Evolutionary conservation across 2,113 vertebrate genomes (phyloP).

Genomic region (Prinia subflava): DNA sequence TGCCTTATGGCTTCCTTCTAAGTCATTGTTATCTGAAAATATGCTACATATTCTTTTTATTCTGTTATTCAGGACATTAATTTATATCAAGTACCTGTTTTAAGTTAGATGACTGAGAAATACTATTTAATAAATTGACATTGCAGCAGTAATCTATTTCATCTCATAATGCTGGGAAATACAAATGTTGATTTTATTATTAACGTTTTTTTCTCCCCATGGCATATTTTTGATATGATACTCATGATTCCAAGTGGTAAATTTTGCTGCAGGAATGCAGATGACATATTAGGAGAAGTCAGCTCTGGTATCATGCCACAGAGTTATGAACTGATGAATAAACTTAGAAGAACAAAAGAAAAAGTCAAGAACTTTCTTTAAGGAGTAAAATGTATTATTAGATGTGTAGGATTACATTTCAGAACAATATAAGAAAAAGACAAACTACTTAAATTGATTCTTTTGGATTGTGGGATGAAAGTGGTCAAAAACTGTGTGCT

Average conservation of each 20-base stretch:
- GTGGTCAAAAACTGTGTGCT: not conserved
- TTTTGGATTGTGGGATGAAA: not conserved
- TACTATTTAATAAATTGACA: not conserved
- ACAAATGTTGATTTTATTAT: not conserved
- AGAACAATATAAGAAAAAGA: not conserved
- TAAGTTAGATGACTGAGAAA: not conserved
- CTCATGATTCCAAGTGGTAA: not conserved
- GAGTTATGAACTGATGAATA: not conserved
- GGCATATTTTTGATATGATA: not conserved
- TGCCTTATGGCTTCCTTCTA: not conserved
- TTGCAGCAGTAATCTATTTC: not conserved
- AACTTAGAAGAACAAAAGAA: not conserved
- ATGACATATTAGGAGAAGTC: not conserved
- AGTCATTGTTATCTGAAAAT: not conserved
- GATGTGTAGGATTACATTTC: not conserved
- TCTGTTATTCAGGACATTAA: not conserved
- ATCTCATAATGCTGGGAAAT: not conserved
- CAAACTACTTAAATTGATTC: not conserved
- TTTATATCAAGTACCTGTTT: not conserved
- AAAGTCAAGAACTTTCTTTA: not conserved
- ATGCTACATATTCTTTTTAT: not conserved
- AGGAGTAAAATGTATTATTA: not conserved
- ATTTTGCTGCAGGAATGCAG: not conserved
- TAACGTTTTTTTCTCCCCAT: not conserved
- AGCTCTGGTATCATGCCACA: not conserved